phyloP scores from a whole-genome alignment of 2,113 vertebrate genomes.

The Ptilonorhynchus violaceus region DNA sequence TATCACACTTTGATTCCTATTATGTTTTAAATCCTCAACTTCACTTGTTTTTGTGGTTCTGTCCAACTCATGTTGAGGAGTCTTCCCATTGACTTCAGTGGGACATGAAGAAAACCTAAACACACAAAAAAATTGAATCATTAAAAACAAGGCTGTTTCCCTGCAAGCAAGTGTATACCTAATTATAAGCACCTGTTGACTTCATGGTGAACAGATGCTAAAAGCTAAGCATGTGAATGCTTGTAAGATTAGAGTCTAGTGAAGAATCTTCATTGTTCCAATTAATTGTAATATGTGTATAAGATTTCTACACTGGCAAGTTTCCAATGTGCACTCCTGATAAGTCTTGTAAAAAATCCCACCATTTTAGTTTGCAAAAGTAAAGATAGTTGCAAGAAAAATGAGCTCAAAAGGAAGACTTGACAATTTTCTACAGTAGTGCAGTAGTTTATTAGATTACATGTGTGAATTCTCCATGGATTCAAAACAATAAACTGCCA shows the following conservation, averaged over 20 bases:
- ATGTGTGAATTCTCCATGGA: not conserved
- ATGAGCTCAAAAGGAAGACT: not conserved
- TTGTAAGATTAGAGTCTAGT: not conserved
- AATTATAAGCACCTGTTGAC: not conserved
- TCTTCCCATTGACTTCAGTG: not conserved
- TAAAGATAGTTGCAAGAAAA: not conserved
- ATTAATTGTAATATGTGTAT: not conserved
- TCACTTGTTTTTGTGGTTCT: not conserved
- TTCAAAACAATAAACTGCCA: not conserved
- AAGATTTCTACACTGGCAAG: not conserved
- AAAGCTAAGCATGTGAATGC: not conserved
- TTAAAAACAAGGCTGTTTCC: not conserved
- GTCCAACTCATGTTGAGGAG: not conserved
- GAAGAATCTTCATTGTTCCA: not conserved
- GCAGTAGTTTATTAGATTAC: not conserved
- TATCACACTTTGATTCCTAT: not conserved
- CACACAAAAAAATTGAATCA: not conserved
- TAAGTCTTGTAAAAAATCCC: not conserved
- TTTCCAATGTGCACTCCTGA: not conserved
- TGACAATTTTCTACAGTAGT: not conserved
- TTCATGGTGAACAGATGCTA: not conserved
- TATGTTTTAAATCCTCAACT: not conserved
- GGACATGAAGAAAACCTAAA: not conserved
- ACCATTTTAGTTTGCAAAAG: not conserved
- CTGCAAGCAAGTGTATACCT: not conserved